Conservation (phyloP, 2,113 vertebrate species). For the Montifringilla adamsi region DNA sequence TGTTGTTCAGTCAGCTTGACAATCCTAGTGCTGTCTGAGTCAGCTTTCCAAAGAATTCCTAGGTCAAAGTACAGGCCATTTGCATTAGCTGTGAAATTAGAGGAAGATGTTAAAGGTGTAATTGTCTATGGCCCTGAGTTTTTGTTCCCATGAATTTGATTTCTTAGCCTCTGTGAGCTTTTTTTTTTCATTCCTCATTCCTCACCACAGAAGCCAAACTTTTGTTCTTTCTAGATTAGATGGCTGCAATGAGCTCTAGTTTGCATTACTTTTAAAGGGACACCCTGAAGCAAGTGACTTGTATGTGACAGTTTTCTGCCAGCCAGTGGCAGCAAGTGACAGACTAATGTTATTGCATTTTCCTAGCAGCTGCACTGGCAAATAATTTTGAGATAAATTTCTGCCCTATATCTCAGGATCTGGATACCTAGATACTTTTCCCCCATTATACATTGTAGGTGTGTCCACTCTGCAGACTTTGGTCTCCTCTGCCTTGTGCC, state of each 20-base stretch:
- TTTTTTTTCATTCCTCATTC: background rate
- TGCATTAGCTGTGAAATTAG: constrained; percentile 9
- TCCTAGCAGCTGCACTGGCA: background rate
- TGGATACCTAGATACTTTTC: background rate
- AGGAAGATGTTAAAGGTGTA: background rate
- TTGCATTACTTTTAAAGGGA: constrained; percentile 24
- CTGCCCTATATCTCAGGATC: background rate
- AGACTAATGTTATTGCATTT: background rate
- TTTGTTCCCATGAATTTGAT: constrained; percentile 2
- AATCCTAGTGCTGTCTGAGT: background rate
- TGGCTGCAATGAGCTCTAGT: background rate
- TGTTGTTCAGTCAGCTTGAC: background rate
- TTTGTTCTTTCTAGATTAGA: background rate
- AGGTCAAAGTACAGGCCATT: background rate
- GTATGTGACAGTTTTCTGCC: background rate
- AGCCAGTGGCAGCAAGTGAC: background rate
- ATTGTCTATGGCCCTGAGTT: background rate
- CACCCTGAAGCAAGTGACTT: background rate
- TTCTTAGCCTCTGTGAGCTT: constrained; percentile 3
- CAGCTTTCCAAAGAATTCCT: background rate
- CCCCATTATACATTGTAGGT: background rate
- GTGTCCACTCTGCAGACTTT: background rate
- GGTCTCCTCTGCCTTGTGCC: background rate
- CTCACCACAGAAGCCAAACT: background rate
- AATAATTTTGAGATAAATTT: background rate